These are phyloP conservation scores for Acanthoscelides obtectus DNA, from an alignment of 2,888 invertebrate genomes.

Conservation along the genomic window DNA sequence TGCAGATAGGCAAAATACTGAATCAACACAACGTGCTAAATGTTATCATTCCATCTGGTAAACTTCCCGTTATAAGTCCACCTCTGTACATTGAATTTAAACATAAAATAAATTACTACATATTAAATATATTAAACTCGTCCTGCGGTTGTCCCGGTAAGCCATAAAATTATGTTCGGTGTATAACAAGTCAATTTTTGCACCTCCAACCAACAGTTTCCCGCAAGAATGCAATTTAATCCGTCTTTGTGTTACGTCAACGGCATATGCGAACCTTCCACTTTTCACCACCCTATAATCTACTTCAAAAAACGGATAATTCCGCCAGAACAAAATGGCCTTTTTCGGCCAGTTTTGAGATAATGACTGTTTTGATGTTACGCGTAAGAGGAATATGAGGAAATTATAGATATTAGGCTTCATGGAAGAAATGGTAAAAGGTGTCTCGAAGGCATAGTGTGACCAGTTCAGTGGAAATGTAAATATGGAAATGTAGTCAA, in stretches of 20 bases:
- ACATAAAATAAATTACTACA: background rate
- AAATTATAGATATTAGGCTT: background rate
- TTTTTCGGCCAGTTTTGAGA: background rate
- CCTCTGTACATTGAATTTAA: background rate
- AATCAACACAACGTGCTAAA: no score
- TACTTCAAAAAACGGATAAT: background rate
- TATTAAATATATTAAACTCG: background rate
- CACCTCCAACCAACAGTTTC: background rate
- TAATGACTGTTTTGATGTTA: background rate
- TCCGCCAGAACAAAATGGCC: background rate
- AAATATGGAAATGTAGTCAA: background rate
- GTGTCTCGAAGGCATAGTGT: background rate
- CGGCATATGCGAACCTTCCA: background rate
- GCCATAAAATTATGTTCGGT: background rate
- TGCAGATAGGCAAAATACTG: no score
- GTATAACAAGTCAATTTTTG: background rate
- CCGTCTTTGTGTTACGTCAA: background rate
- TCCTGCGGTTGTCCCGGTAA: background rate
- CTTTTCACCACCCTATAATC: background rate
- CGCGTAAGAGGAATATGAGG: background rate
- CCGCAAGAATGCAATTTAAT: background rate
- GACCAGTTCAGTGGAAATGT: background rate
- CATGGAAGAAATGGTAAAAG: background rate
- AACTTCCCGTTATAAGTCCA: background rate
- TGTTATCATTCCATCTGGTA: no score